These are phyloP conservation scores for Agonopterix arenella DNA, from an alignment of 2,888 invertebrate species.

Conservation along the genomic window DNA sequence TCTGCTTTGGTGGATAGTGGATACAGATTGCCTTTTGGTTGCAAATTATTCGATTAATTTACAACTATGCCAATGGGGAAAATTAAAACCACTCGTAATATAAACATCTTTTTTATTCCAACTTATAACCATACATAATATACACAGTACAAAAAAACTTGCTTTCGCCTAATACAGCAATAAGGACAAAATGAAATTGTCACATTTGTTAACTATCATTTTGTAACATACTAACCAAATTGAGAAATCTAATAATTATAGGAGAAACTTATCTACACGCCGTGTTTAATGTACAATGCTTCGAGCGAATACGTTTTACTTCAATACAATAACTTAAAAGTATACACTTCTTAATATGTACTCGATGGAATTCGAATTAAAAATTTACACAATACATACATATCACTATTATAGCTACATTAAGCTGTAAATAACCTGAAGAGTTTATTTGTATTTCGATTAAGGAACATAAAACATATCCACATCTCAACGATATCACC, in stretches of 20 bases:
- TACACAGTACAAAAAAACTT: slow-evolving; percentile 90
- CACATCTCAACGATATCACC: slow-evolving; percentile 73
- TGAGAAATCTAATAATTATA: slow-evolving; percentile 69
- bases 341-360: slow-evolving; percentile 74
- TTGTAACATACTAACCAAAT: slow-evolving; percentile 69
- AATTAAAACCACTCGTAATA: slow-evolving; percentile 56
- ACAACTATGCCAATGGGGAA: slow-evolving; percentile 10
- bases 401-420: slow-evolving; percentile 67
- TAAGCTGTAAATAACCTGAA: slow-evolving; percentile 72
- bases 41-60: too few species aligned
- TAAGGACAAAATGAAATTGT: slow-evolving; percentile 73
- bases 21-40: too few species aligned
- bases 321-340: slow-evolving; percentile 74
- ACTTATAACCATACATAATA: slow-evolving; percentile 87
- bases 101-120: slow-evolving; percentile 77
- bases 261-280: slow-evolving; percentile 75
- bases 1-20: too few species aligned
- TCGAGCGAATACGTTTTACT: slow-evolving; percentile 71
- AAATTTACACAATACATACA: slow-evolving; percentile 76
- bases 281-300: slow-evolving; percentile 74
- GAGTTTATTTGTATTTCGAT: slow-evolving; percentile 74
- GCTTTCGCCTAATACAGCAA: slow-evolving; percentile 75
- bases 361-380: slow-evolving; percentile 76
- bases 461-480: slow-evolving; percentile 77
- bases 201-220: slow-evolving; percentile 63